These are phyloP conservation scores for Protobothrops flavoviridis DNA, from an alignment of 2,113 vertebrate genomes.

Conservation along the genomic window DNA sequence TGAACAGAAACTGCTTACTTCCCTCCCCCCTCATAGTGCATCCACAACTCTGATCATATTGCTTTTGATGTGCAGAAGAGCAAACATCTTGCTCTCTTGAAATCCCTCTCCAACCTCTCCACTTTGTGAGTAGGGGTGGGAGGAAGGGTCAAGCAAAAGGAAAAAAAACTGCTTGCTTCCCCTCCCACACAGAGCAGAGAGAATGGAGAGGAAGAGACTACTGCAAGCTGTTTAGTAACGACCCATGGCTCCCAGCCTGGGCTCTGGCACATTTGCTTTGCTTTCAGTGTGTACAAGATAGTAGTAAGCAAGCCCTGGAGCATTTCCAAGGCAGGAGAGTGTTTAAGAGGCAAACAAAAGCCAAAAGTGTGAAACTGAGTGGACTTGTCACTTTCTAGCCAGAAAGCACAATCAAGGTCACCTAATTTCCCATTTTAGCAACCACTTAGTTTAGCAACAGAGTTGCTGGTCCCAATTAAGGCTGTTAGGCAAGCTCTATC, in stretches of 20 bases:
- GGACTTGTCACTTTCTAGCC: not conserved
- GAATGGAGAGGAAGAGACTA: not conserved
- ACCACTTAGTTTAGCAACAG: not conserved
- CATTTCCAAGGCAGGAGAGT: not conserved
- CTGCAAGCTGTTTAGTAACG: not conserved
- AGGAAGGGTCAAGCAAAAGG: not conserved
- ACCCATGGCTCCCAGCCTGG: not conserved
- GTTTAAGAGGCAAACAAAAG: not conserved
- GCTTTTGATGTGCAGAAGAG: not conserved
- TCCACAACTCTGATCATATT: not conserved
- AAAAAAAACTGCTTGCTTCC: not conserved
- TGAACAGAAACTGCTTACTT: not conserved
- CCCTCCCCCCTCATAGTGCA: not conserved
- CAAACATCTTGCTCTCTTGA: not conserved
- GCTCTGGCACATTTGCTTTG: not conserved
- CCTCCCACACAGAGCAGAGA: not conserved
- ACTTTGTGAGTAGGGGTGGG: not conserved
- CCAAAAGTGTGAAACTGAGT: not conserved
- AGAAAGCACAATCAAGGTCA: not conserved
- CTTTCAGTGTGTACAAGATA: not conserved
- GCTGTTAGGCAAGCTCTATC: not conserved
- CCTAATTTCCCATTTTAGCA: not conserved
- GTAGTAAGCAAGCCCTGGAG: not conserved
- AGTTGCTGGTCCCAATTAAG: not conserved
- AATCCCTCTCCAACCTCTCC: not conserved